A percentile compares a stretch with the other conserved stretches of the same genome.
These are phyloP conservation scores for Myiothlypis chrysogaster DNA, from an alignment of 2,797 vertebrate species.

Conservation along the genomic window DNA sequence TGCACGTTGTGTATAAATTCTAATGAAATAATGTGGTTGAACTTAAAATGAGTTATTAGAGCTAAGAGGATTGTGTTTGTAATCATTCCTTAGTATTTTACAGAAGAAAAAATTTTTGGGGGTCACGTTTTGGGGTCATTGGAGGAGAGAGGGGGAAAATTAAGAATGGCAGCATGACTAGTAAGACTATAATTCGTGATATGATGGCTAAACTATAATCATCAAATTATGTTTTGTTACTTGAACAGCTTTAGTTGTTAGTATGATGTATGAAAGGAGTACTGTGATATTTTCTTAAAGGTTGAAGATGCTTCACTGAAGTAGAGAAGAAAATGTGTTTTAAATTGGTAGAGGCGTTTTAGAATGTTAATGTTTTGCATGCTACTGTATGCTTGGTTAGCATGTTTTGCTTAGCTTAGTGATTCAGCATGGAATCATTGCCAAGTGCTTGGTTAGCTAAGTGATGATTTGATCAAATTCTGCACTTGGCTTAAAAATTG, in stretches of 20 bases:
- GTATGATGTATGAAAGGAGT: not conserved
- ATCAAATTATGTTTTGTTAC: not conserved
- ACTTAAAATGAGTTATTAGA: not conserved
- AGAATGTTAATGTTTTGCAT: not conserved
- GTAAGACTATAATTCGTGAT: not conserved
- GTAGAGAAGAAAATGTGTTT: not conserved
- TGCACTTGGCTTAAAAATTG: not conserved
- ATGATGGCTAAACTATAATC: not conserved
- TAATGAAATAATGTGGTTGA: not conserved
- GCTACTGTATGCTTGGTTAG: not conserved
- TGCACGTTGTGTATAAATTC: not conserved
- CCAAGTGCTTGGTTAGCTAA: not conserved
- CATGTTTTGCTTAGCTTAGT: not conserved
- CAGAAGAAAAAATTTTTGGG: not conserved
- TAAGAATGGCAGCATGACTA: not conserved
- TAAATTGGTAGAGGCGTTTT: not conserved
- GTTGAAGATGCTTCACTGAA: not conserved
- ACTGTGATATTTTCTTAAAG: not conserved
- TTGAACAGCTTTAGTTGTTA: not conserved
- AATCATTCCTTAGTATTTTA: not conserved
- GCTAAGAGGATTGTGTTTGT: not conserved
- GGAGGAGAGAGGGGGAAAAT: not conserved
- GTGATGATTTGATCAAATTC: not conserved
- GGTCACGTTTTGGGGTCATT: rapidly evolving
- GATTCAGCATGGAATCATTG: not conserved